These are phyloP conservation scores for Myodes glareolus DNA, from an alignment of 2,113 vertebrate species.

Conservation along the genomic window DNA sequence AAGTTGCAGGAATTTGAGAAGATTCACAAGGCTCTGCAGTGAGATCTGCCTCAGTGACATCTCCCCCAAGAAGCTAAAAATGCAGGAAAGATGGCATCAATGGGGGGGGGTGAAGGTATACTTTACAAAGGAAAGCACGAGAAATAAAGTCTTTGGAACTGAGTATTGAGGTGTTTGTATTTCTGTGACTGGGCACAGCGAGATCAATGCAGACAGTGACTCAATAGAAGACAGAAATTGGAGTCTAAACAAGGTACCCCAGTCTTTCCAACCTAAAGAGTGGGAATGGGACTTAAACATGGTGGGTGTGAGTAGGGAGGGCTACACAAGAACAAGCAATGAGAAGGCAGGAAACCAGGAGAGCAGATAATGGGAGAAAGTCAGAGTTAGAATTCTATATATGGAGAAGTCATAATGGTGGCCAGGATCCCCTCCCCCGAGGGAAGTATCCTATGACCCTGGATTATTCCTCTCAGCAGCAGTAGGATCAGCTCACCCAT, in stretches of 20 bases:
- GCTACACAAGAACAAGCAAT: neutral
- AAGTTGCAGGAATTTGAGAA: rapidly evolving
- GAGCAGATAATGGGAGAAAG: neutral
- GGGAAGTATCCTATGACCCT: too few species aligned
- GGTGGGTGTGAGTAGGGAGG: too few species aligned
- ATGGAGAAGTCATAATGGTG: too few species aligned
- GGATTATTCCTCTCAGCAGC: too few species aligned
- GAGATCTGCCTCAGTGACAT: rapidly evolving
- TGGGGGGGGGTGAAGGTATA: neutral
- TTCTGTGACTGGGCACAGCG: neutral
- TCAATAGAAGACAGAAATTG: neutral
- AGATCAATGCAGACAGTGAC: neutral
- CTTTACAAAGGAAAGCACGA: neutral
- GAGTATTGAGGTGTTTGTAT: neutral
- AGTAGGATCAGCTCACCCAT: too few species aligned
- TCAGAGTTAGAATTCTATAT: neutral
- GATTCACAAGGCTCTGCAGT: rapidly evolving
- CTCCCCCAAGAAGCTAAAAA: rapidly evolving
- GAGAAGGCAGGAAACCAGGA: neutral
- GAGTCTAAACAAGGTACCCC: neutral
- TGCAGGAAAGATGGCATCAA: rapidly evolving
- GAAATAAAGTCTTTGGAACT: neutral
- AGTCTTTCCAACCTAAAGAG: neutral
- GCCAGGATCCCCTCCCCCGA: too few species aligned
- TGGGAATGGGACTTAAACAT: neutral